Percentiles rank a stretch among this genome's conserved stretches.
phyloP scores from a whole-genome alignment of 2,797 vertebrate species.

The Ctenopoma multispine region DNA sequence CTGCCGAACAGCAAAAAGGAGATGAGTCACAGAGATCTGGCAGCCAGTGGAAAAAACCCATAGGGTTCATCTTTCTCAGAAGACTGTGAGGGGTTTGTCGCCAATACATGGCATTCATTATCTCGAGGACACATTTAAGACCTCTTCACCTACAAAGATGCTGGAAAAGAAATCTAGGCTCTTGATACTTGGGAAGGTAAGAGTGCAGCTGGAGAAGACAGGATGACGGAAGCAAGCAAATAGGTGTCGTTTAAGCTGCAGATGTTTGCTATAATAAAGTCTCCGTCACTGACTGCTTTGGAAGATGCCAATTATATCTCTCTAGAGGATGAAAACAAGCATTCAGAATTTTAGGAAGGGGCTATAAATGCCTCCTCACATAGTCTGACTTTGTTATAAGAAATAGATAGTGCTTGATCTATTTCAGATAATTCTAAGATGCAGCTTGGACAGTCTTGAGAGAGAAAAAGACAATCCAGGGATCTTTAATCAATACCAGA shows the following conservation, averaged over 20 bases:
- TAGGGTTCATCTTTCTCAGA: conserved; percentile 47
- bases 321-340: conserved; percentile 58
- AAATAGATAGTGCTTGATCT: conserved; percentile 56
- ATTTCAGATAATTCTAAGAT: conserved; percentile 52
- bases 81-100: conserved; percentile 26
- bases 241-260: conserved; percentile 63
- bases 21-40: conserved; percentile 68
- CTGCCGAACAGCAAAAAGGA: conserved; percentile 29
- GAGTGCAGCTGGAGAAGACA: conserved; percentile 67
- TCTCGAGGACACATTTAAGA: conserved; percentile 57
- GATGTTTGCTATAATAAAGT: conserved; percentile 72
- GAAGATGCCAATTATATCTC: conserved; percentile 57
- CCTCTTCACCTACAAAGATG: conserved; percentile 66
- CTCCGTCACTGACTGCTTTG: conserved; percentile 38
- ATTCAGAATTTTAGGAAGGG: conserved; percentile 57
- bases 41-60: conserved; percentile 38
- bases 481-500: conserved; percentile 52
- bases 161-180: conserved; percentile 49
- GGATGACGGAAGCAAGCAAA: conserved; percentile 45
- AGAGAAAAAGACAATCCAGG: conserved; percentile 44
- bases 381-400: conserved; percentile 16
- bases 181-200: conserved; percentile 36
- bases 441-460: conserved; percentile 32
- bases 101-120: conserved; percentile 64
- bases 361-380: conserved; percentile 48